Percentiles rank a stretch among this genome's conserved stretches.
Conservation (phyloP, 2,888 invertebrate genomes). For the Leptarthrus brevirostris region DNA sequence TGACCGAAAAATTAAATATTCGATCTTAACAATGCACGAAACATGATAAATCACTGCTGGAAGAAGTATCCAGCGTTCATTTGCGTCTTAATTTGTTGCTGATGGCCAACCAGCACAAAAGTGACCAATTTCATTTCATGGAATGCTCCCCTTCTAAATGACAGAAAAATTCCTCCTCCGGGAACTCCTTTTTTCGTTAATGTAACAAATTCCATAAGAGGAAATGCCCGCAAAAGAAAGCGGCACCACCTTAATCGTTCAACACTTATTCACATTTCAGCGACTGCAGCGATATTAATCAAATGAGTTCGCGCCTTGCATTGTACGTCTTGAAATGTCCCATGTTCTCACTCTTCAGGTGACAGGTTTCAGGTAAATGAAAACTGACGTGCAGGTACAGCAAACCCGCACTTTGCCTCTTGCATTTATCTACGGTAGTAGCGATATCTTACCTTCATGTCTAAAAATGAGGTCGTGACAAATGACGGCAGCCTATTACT, state of each 20-base stretch:
- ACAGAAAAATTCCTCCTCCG: constrained; percentile 38
- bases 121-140: constrained; percentile 19
- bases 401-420: constrained; percentile 22
- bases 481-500: background rate
- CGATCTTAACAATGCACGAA: constrained; percentile 53
- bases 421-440: background rate
- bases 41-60: constrained; percentile 49
- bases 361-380: constrained; percentile 12
- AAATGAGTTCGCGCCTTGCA: constrained; percentile 40
- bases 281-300: constrained; percentile 40
- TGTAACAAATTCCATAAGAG: constrained; percentile 25
- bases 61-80: constrained; percentile 31
- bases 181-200: constrained; percentile 37
- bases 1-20: constrained; percentile 44
- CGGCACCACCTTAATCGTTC: constrained; percentile 37
- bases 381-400: background rate
- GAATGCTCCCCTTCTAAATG: constrained; percentile 13
- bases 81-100: constrained; percentile 45
- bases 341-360: constrained; percentile 15
- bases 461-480: constrained; percentile 10
- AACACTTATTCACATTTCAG: constrained; percentile 34
- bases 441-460: background rate
- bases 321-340: constrained; percentile 27
- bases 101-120: constrained; percentile 36
- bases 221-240: constrained; percentile 33